phyloP scores from a whole-genome alignment of 2,888 invertebrate genomes.

The Pachymerium ferrugineum region DNA sequence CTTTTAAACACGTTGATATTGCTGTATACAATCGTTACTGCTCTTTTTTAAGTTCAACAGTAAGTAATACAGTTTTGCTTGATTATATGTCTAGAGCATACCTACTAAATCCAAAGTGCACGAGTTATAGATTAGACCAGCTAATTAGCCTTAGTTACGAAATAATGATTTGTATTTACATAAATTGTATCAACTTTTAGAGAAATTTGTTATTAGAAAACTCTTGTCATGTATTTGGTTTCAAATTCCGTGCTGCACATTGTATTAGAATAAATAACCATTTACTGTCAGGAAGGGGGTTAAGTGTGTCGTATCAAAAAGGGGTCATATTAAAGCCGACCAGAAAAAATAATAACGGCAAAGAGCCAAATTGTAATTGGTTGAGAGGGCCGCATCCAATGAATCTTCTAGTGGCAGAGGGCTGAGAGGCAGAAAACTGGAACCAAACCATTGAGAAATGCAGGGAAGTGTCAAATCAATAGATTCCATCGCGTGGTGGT shows the following conservation, averaged over 20 bases:
- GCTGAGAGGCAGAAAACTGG: slow-evolving; percentile 23
- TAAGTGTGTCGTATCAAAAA: slow-evolving; percentile 2
- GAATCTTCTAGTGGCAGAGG: slow-evolving; percentile 19
- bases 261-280: background rate
- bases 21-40: too few species aligned
- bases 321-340: background rate
- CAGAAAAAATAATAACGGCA: slow-evolving; percentile 18
- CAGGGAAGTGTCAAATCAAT: slow-evolving; percentile 24
- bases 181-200: too few species aligned
- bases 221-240: background rate
- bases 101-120: too few species aligned
- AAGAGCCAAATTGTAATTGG: slow-evolving; percentile 14
- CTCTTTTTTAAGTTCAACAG: too few species aligned
- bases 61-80: too few species aligned
- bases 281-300: background rate
- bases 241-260: background rate
- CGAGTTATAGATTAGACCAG: too few species aligned
- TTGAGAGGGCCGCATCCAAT: slow-evolving; percentile 6
- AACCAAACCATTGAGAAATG: slow-evolving; percentile 6
- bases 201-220: too few species aligned
- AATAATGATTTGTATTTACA: too few species aligned
- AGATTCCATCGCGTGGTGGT: slow-evolving; percentile 11
- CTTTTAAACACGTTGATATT: too few species aligned
- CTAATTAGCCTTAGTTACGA: too few species aligned
- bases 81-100: too few species aligned